Conservation (phyloP, 2,113 vertebrate genomes). For the Falcunculus frontatus region DNA sequence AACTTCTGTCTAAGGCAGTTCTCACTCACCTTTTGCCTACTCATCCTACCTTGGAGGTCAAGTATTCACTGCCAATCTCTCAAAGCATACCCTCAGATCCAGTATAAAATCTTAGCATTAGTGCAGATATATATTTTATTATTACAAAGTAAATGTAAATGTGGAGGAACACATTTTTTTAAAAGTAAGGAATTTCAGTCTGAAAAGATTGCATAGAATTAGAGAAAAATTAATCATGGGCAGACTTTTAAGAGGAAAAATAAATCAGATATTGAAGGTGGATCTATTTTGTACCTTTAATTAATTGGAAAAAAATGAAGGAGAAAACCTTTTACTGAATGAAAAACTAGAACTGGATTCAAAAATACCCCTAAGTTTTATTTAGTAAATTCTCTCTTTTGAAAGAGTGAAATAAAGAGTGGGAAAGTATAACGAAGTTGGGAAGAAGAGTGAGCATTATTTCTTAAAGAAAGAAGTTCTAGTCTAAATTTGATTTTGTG, state of each 20-base stretch:
- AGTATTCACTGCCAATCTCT: neutral
- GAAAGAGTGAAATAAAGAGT: neutral
- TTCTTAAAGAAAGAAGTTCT: neutral
- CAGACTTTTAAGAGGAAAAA: neutral
- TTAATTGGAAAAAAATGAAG: neutral
- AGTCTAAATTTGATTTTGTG: neutral
- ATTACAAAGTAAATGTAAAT: neutral
- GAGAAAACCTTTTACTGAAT: neutral
- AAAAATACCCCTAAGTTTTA: neutral
- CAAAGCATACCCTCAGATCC: neutral
- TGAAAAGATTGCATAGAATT: neutral
- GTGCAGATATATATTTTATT: neutral
- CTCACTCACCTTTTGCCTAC: neutral
- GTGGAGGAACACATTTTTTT: neutral
- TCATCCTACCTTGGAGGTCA: neutral
- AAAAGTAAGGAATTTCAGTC: neutral
- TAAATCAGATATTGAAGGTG: neutral
- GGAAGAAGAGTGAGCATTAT: neutral
- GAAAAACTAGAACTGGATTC: neutral
- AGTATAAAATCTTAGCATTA: neutral
- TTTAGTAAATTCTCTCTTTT: neutral
- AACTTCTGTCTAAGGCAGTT: neutral
- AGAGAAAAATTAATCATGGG: neutral
- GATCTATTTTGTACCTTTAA: neutral
- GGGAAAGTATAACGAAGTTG: neutral